Conservation (phyloP, 2,797 vertebrate species). For the Anniella stebbinsi region DNA sequence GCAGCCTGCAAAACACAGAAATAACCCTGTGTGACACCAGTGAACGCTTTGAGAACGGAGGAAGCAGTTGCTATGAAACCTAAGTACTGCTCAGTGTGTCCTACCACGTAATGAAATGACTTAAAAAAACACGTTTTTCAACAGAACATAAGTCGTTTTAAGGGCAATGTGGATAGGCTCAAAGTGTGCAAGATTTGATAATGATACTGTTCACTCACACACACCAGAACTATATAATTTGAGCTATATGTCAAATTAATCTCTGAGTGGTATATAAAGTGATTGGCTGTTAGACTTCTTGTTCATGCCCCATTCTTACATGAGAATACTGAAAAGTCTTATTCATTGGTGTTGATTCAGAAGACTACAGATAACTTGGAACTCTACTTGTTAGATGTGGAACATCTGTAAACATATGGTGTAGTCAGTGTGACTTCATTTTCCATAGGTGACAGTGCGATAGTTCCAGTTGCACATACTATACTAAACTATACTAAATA, state of each 20-base stretch:
- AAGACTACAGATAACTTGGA: neutral
- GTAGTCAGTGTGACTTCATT: neutral
- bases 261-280: neutral
- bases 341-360: neutral
- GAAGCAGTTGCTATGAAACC: too few relatives aligned
- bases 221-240: too few relatives aligned
- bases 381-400: neutral
- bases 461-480: neutral
- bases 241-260: neutral
- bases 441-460: neutral
- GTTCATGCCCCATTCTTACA: neutral
- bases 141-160: too few relatives aligned
- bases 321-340: neutral
- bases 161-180: too few relatives aligned
- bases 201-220: neutral
- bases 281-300: neutral
- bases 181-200: fast-evolving
- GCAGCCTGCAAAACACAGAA: too few relatives aligned
- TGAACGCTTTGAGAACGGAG: too few relatives aligned
- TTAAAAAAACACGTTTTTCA: too few relatives aligned
- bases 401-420: neutral
- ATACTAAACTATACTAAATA: neutral
- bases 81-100: too few relatives aligned
- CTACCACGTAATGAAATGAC: too few relatives aligned
- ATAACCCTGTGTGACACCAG: too few relatives aligned